Evolutionary conservation across 2,797 vertebrate species (phyloP).

Genomic region (Pseudochirops corinnae): DNA sequence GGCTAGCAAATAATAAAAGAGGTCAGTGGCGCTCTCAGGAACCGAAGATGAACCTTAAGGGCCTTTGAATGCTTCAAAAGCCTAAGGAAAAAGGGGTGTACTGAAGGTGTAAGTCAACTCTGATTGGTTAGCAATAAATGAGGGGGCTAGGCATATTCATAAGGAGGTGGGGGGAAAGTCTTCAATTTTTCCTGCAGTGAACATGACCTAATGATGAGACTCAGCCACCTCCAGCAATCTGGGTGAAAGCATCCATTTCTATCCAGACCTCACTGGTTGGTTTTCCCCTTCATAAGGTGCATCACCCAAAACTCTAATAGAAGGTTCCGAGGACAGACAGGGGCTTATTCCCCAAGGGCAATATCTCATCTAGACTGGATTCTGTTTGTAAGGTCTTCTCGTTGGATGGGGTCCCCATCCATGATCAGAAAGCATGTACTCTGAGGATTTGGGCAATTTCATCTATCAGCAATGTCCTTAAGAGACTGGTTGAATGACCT

Average conservation of each 20-base stretch:
- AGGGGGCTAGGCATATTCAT: neutral
- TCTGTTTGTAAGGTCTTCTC: neutral
- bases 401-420: neutral
- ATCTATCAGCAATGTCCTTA: neutral
- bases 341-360: neutral
- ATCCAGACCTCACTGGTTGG: neutral
- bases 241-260: neutral
- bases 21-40: neutral
- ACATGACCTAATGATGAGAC: neutral
- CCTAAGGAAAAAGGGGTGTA: neutral
- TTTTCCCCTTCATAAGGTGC: neutral
- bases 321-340: neutral
- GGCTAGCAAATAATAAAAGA: neutral
- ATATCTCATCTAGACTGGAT: neutral
- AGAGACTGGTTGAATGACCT: neutral
- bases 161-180: neutral
- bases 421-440: neutral
- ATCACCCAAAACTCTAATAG: neutral
- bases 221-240: neutral
- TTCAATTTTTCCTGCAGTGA: neutral
- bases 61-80: neutral
- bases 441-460: neutral
- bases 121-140: neutral
- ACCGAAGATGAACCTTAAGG: neutral
- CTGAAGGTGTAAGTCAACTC: neutral